Evolutionary conservation across 2,797 vertebrate species (phyloP).

Genomic region (Bovichtus variegatus): DNA sequence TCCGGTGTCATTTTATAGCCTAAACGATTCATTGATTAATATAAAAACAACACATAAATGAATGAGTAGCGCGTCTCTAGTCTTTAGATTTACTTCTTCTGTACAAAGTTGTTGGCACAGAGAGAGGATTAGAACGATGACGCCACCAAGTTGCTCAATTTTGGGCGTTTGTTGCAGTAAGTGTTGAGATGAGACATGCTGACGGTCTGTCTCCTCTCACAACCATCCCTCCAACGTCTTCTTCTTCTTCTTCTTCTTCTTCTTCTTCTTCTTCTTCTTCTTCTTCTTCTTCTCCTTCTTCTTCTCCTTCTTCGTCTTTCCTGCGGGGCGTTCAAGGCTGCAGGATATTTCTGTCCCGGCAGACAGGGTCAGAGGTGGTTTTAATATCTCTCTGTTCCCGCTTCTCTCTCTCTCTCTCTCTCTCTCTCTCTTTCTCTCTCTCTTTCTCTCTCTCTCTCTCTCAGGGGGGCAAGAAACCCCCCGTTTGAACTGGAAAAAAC

Average conservation of each 20-base stretch:
- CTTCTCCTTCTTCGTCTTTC: too few species aligned
- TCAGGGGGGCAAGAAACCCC: slow-evolving; percentile 35
- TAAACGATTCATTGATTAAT: too few species aligned
- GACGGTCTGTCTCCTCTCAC: slow-evolving; percentile 8
- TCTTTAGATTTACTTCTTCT: background rate
- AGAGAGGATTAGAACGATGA: slow-evolving; percentile 20
- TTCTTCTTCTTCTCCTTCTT: too few species aligned
- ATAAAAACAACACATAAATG: too few species aligned
- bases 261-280: too few species aligned
- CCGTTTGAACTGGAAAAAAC: slow-evolving; percentile 44
- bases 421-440: too few species aligned
- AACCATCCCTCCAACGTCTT: slow-evolving; percentile 1
- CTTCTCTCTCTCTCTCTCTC: too few species aligned
- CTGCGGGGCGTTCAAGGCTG: too few species aligned
- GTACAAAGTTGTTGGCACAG: background rate
- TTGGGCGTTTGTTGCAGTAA: slow-evolving; percentile 24
- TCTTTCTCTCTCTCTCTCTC: background rate
- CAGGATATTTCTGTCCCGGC: background rate
- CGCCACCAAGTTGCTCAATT: slow-evolving; percentile 29
- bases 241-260: too few species aligned
- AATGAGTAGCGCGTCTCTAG: too few species aligned
- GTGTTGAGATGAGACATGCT: slow-evolving; percentile 24
- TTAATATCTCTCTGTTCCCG: too few species aligned
- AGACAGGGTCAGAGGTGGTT: slow-evolving; percentile 43
- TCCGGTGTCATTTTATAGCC: too few species aligned